Evolutionary conservation across 2,888 invertebrate genomes (phyloP), one percentile per base, ranked within the genome.

Genomic region (Limnephilus rhombicus): DNA sequence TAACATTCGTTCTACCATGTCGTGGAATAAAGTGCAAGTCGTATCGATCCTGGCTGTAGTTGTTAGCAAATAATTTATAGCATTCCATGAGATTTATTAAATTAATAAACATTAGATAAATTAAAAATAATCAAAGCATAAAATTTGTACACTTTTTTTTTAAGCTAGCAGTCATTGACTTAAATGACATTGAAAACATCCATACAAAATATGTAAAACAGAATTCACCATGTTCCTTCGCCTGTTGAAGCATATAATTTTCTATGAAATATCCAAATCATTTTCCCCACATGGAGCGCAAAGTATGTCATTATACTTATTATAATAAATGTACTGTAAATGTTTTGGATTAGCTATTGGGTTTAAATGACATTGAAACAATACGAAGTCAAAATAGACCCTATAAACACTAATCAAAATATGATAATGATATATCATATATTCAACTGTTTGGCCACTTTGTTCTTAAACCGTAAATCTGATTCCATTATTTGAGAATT

Each of bases 381-480:
- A 37, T 83, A 31, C 37, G 18, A 13, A 83, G 83, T 83, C 83
- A 9, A 31, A 83, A 37, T 5, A 83, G 37, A 83, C 15, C 37
- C 83, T 15, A 18, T 37, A 83, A 37, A 31, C 37, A 68, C 18
- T 5, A 68, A 68, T 68, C 53, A 68, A 68, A 68, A 68, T 68
- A 5, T 83, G 34, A 83, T 86, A 86, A 86, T 86, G 41, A 45
- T 86, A 86, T 86, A 86, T 49, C 15, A 86, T 86, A 86, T 86
- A 49, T 86, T 45, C n/a, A 45, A 86, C n/a, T 24, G 49, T 86
- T 85, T 85, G 15, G 85, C 45, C 85, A 41, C 85, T 41, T 85
- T 24, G 13, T 5, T 68, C 37, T 37, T 37, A 83, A 34, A 15
- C 34, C 12, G 12, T 34, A 29, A 1, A 31, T 82, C 82, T 31